phyloP scores from a whole-genome alignment of 2,797 vertebrate species.

The Leptoclinus maculatus region DNA sequence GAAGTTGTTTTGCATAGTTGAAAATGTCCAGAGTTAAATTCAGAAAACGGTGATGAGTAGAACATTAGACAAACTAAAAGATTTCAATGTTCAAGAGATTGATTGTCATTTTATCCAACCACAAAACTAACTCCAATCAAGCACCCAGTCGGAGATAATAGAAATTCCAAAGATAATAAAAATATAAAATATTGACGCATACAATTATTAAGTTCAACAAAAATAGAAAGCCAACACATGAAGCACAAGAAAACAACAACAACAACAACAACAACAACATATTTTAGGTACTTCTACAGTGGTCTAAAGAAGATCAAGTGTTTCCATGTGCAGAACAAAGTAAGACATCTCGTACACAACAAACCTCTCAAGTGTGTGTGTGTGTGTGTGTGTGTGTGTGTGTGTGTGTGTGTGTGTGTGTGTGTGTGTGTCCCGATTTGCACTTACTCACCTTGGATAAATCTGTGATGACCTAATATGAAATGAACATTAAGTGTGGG shows the following conservation, averaged over 20 bases:
- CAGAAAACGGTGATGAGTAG: too few species aligned
- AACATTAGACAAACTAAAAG: neutral
- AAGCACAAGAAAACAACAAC: neutral
- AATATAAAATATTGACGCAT: neutral
- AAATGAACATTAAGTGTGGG: neutral
- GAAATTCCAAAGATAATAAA: neutral
- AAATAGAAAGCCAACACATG: neutral
- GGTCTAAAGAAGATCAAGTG: neutral
- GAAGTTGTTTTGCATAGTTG: too few species aligned
- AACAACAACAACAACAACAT: neutral
- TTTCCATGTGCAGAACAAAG: conserved; percentile 4
- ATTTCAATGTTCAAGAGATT: neutral
- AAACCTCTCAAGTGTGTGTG: conserved; percentile 8
- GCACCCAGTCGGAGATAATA: neutral
- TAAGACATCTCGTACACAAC: neutral
- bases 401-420: neutral
- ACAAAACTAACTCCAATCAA: neutral
- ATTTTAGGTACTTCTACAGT: neutral
- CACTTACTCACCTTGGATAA: neutral
- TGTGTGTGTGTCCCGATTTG: neutral
- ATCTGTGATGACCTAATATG: neutral
- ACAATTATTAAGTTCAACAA: neutral
- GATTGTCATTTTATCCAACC: neutral
- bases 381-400: neutral
- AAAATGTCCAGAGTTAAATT: neutral